phyloP scores from a whole-genome alignment of 2,888 invertebrate species.

The Morinoia aosen region DNA sequence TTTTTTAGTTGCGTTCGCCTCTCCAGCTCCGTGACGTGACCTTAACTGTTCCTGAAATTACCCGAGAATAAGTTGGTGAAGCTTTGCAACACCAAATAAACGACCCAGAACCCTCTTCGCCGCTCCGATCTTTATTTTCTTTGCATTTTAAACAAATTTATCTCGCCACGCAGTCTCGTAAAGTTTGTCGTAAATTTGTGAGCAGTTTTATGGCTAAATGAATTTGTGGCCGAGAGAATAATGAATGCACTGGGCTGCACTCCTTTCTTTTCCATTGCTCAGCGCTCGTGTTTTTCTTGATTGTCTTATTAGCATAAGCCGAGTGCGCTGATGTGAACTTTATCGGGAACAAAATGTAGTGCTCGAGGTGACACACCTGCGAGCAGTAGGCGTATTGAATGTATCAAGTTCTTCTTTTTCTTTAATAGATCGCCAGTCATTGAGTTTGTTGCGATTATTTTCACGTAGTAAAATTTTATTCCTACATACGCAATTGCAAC shows the following conservation, averaged over 20 bases:
- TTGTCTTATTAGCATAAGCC: background rate
- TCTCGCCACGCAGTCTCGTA: background rate
- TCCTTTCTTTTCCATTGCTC: background rate
- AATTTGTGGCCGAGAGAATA: constrained; percentile 5
- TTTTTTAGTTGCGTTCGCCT: background rate
- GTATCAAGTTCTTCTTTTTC: no score
- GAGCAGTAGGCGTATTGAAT: no score
- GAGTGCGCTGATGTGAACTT: background rate
- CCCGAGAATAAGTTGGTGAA: background rate
- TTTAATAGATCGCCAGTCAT: no score
- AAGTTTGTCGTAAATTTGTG: constrained; percentile 31
- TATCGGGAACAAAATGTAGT: background rate
- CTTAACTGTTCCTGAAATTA: background rate
- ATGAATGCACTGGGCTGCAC: background rate
- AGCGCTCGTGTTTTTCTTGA: background rate
- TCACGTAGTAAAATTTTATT: no score
- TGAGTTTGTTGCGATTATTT: no score
- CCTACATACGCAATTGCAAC: no score
- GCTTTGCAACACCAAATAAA: background rate
- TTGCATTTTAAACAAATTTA: background rate
- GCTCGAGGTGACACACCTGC: background rate
- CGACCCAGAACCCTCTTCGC: background rate
- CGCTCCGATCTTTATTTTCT: background rate
- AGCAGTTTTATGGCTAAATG: constrained; percentile 31
- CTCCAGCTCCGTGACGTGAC: background rate